Conservation (phyloP, 1,140 invertebrate species). For the Drosophila setifemur region DNA sequence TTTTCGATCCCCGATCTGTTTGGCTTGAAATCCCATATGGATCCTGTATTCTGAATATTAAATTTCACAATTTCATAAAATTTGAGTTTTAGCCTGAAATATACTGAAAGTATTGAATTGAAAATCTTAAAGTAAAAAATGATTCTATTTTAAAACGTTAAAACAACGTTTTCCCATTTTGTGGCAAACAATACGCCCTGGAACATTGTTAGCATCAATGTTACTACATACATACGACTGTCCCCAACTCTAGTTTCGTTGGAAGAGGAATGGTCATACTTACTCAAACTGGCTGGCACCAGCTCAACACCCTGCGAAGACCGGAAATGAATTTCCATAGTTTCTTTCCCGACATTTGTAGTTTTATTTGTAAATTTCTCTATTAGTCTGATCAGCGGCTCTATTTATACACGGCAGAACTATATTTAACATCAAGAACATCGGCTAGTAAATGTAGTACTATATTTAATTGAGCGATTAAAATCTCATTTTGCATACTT, state of each 20-base stretch:
- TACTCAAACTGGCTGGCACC: neutral
- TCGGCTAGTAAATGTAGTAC: no score
- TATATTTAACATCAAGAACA: neutral
- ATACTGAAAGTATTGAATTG: no score
- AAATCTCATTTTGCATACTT: no score
- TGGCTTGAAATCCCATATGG: neutral
- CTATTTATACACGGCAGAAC: neutral
- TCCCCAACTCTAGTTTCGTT: neutral
- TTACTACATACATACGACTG: neutral
- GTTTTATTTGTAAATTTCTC: neutral
- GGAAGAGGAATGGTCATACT: neutral
- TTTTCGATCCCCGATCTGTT: no score
- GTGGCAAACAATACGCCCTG: constrained; percentile 1
- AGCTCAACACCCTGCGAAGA: neutral
- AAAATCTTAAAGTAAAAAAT: no score
- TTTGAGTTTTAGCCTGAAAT: no score
- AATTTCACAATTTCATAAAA: no score
- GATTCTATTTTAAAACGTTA: no score
- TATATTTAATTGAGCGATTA: neutral
- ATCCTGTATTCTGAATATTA: no score
- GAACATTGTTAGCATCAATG: neutral
- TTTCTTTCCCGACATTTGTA: neutral
- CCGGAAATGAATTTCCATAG: no score
- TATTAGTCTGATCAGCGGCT: neutral
- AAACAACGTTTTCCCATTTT: no score